These are phyloP conservation scores for Melanostoma mellinum DNA, from an alignment of 2,888 invertebrate genomes.

Conservation along the genomic window DNA sequence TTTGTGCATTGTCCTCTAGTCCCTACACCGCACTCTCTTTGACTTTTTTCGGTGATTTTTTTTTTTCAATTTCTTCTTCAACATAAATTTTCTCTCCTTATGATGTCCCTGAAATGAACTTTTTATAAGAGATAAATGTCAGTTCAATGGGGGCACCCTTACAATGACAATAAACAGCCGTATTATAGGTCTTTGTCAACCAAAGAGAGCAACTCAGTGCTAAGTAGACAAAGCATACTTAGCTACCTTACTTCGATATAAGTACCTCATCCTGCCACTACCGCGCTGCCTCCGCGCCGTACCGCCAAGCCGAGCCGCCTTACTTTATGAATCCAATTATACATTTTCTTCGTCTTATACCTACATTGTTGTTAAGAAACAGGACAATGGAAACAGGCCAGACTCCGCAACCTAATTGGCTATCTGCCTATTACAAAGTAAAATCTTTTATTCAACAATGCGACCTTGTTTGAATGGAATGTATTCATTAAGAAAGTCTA, in stretches of 20 bases:
- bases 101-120: slow-evolving; percentile 6
- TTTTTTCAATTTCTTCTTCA: neutral
- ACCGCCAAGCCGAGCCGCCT: neutral
- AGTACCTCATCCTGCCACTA: too few relatives aligned
- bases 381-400: slow-evolving; percentile 19
- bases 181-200: slow-evolving; percentile 13
- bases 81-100: slow-evolving; percentile 11
- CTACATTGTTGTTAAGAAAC: neutral
- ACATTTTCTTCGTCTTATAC: neutral
- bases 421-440: slow-evolving; percentile 18
- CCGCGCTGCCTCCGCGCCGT: too few relatives aligned
- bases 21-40: neutral
- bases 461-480: neutral
- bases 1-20: neutral
- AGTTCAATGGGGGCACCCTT: neutral
- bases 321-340: slow-evolving; percentile 22
- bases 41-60: too few relatives aligned
- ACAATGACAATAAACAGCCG: slow-evolving; percentile 22
- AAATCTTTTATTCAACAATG: slow-evolving; percentile 8
- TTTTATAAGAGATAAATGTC: slow-evolving; percentile 10
- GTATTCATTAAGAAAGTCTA: neutral
- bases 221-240: neutral
- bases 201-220: neutral
- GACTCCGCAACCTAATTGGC: slow-evolving; percentile 32
- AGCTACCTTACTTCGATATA: neutral